phyloP scores from a whole-genome alignment of 1,140 invertebrate species.

The Paraescarpia echinospica region DNA sequence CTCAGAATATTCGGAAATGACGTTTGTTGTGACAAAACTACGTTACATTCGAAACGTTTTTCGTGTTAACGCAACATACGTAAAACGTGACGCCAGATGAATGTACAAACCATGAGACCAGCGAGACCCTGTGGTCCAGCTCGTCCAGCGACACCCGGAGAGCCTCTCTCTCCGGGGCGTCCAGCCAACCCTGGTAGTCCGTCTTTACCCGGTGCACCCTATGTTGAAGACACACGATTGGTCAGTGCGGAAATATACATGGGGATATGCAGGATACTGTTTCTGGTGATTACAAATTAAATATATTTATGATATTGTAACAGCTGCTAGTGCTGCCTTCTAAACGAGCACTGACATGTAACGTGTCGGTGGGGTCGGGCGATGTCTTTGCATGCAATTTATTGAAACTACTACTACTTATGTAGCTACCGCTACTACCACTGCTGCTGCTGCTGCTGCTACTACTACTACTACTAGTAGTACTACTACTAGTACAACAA shows the following conservation, averaged over 20 bases:
- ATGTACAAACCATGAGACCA: constrained; percentile 11
- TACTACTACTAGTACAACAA: not conserved
- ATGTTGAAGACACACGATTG: not conserved
- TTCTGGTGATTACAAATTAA: not conserved
- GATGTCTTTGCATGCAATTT: no score
- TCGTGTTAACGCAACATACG: no score
- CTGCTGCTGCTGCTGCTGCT: not conserved
- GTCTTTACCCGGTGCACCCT: constrained; percentile 22
- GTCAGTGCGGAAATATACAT: not conserved
- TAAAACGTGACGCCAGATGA: no score
- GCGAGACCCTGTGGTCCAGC: constrained; percentile 67
- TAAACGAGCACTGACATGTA: not conserved
- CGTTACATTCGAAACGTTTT: no score
- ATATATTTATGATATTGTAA: no score
- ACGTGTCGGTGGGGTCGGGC: not conserved
- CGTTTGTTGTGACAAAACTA: no score
- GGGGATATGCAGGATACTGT: not conserved
- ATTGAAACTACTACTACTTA: not conserved
- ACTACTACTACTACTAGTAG: not conserved
- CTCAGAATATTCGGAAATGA: no score
- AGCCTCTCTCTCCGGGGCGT: constrained; percentile 46
- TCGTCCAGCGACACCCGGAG: constrained; percentile 34
- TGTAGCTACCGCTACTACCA: not conserved
- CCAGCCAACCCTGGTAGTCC: constrained; percentile 45
- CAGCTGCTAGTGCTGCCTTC: not conserved